Evolutionary conservation across 2,113 vertebrate genomes (phyloP).

Genomic region (Indri indri): DNA sequence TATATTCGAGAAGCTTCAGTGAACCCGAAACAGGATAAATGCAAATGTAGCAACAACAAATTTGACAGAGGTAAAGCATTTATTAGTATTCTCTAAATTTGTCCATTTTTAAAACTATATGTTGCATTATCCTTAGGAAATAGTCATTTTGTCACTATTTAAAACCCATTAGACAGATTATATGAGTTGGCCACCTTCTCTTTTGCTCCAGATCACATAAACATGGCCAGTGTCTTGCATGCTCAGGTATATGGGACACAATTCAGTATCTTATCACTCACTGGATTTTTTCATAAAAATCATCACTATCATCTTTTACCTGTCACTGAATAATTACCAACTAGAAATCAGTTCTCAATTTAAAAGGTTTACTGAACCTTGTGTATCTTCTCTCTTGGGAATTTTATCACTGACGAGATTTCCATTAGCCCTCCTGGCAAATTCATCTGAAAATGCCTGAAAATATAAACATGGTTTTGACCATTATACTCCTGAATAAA

Average conservation of each 20-base stretch:
- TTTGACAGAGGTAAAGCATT: not conserved
- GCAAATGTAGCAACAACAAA: not conserved
- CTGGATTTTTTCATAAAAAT: slow-evolving; percentile 6
- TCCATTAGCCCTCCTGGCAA: slow-evolving; percentile 41
- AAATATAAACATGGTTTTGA: slow-evolving; percentile 54
- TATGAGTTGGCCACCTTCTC: not conserved
- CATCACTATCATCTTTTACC: not conserved
- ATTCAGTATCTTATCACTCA: not conserved
- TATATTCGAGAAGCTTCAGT: not conserved
- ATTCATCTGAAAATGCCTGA: slow-evolving; percentile 82
- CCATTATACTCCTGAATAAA: not conserved
- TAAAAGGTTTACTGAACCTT: slow-evolving; percentile 74
- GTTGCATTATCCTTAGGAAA: not conserved
- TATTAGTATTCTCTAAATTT: not conserved
- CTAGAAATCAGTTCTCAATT: slow-evolving; percentile 14
- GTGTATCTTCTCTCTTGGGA: not conserved
- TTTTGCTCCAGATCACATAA: not conserved
- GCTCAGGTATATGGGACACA: not conserved
- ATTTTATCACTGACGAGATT: not conserved
- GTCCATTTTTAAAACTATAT: not conserved
- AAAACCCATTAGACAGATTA: not conserved
- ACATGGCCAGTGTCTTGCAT: not conserved
- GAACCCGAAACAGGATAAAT: not conserved
- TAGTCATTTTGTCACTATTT: not conserved
- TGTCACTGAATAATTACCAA: slow-evolving; percentile 23